Evolutionary conservation across 1,140 invertebrate genomes (phyloP).

Genomic region (Drosophila ohnishii): DNA sequence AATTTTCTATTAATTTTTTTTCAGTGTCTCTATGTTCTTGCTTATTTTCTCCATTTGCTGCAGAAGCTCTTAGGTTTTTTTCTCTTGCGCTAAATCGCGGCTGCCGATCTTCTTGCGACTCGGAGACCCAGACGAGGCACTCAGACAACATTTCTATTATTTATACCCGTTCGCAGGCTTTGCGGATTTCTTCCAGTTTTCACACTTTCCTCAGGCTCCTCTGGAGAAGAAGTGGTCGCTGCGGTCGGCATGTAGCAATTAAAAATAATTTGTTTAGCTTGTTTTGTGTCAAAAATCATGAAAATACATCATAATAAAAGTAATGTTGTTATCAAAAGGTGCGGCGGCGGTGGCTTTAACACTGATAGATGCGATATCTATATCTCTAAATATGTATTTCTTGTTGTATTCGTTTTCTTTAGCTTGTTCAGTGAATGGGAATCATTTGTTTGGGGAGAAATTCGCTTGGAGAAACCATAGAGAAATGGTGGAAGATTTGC

Average conservation of each 20-base stretch:
- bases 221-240: slow-evolving; percentile 13
- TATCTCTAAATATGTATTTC: slow-evolving; percentile 9
- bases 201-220: slow-evolving; percentile 69
- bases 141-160: slow-evolving; percentile 75
- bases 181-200: slow-evolving; percentile 66
- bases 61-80: slow-evolving; percentile 31
- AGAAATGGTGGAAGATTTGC: slow-evolving; percentile 13
- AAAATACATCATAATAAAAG: slow-evolving; percentile 72
- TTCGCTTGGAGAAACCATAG: slow-evolving; percentile 21
- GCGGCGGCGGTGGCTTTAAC: slow-evolving; percentile 15
- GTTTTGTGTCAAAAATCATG: slow-evolving; percentile 73
- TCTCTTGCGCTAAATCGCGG: slow-evolving; percentile 35
- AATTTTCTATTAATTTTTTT: neutral
- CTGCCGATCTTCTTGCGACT: slow-evolving; percentile 51
- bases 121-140: slow-evolving; percentile 9
- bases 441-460: slow-evolving; percentile 31
- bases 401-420: slow-evolving; percentile 21
- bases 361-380: slow-evolving; percentile 38
- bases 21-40: slow-evolving; percentile 47
- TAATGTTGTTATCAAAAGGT: slow-evolving; percentile 62
- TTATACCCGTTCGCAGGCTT: slow-evolving; percentile 55
- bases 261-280: slow-evolving; percentile 79
- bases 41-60: slow-evolving; percentile 66
- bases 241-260: slow-evolving; percentile 66
- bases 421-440: slow-evolving; percentile 29